Evolutionary conservation across 2,888 invertebrate species (phyloP).

Genomic region (Synergus itoensis): DNA sequence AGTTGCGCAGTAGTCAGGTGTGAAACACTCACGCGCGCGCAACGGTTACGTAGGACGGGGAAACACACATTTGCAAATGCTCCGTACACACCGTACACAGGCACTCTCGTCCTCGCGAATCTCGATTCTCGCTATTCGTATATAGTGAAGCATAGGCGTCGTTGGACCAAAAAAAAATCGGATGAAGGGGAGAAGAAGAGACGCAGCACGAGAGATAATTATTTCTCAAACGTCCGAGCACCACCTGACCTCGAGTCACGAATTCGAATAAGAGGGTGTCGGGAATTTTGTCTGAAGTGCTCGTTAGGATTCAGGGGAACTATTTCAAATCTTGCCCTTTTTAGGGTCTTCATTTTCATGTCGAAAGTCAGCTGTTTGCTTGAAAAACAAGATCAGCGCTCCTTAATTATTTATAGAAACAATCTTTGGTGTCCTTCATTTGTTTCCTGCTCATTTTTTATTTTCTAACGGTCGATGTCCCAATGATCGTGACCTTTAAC

Average conservation of each 20-base stretch:
- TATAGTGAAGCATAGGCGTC: slow-evolving; percentile 20
- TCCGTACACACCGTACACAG: slow-evolving; percentile 34
- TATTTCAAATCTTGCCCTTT: neutral
- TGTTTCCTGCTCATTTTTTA: neutral
- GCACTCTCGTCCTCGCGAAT: slow-evolving; percentile 38
- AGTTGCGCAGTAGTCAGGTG: slow-evolving; percentile 75
- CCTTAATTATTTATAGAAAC: neutral
- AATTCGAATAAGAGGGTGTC: slow-evolving; percentile 43
- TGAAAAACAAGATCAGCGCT: neutral
- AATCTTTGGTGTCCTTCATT: neutral
- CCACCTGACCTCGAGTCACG: slow-evolving; percentile 62
- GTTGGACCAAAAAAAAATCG: slow-evolving; percentile 26
- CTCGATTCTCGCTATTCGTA: slow-evolving; percentile 38
- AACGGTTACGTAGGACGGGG: slow-evolving; percentile 45
- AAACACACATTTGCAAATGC: slow-evolving; percentile 10
- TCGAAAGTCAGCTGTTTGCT: neutral
- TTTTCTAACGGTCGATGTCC: neutral
- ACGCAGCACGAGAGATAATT: slow-evolving; percentile 61
- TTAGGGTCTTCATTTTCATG: neutral
- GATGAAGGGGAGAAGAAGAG: slow-evolving; percentile 34
- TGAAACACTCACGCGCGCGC: slow-evolving; percentile 74
- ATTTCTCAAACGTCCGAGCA: slow-evolving; percentile 56
- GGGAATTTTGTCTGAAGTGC: slow-evolving; percentile 10
- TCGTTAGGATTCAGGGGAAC: neutral
- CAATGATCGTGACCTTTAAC: neutral